Evolutionary conservation across 2,797 vertebrate species (phyloP).

Genomic region (Morelia viridis): DNA sequence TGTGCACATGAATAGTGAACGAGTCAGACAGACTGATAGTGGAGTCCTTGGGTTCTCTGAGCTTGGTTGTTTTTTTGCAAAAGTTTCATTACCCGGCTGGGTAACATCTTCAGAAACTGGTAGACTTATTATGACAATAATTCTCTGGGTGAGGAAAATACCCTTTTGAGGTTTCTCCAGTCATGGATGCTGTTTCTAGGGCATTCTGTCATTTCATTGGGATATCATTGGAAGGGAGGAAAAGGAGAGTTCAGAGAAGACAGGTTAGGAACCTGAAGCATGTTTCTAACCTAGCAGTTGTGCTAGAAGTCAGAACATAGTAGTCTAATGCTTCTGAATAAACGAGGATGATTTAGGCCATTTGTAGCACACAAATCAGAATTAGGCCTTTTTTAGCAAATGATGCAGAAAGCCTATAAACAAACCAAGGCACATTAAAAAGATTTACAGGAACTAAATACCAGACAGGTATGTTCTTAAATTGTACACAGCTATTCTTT

Average conservation of each 20-base stretch:
- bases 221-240: not conserved
- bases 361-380: not conserved
- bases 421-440: not conserved
- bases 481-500: not conserved
- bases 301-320: not conserved
- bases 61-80: too few species aligned
- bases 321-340: not conserved
- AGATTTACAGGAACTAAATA: not conserved
- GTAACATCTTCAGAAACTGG: not conserved
- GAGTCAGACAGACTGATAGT: not conserved
- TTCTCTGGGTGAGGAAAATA: not conserved
- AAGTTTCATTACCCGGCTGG: too few species aligned
- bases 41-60: too few species aligned
- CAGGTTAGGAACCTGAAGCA: not conserved
- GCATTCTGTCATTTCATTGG: not conserved
- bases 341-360: not conserved
- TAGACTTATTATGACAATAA: not conserved
- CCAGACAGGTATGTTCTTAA: not conserved
- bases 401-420: not conserved
- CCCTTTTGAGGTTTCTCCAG: not conserved
- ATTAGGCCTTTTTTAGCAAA: not conserved
- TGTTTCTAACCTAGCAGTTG: not conserved
- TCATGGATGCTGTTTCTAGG: not conserved
- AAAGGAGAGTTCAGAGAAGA: not conserved
- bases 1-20: not conserved